Conservation (phyloP, 2,888 invertebrate species). For the Eristalinus sepulchralis region DNA sequence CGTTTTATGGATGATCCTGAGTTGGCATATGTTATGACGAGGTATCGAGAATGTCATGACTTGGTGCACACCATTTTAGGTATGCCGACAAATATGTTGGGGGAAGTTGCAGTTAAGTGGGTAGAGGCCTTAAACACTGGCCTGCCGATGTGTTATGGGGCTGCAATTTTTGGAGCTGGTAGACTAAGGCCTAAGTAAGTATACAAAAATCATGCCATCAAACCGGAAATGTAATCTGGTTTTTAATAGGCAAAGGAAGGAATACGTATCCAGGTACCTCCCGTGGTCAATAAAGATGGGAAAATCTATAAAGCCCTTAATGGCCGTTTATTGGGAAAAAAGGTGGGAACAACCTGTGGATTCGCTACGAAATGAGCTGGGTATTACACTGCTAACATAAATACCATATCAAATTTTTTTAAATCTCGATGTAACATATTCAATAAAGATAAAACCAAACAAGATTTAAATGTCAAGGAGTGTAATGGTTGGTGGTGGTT, state of each 20-base stretch:
- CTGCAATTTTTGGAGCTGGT: conserved; percentile 95
- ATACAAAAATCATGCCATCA: conserved; percentile 20
- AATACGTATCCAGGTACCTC: conserved; percentile 89
- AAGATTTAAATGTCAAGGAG: too few species aligned
- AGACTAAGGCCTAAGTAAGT: conserved; percentile 88
- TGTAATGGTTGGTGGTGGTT: too few species aligned
- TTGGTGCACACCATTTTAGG: conserved; percentile 93
- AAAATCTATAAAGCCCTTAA: conserved; percentile 87
- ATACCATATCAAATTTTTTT: background rate
- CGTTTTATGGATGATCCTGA: conserved; percentile 94
- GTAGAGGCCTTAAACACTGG: conserved; percentile 97
- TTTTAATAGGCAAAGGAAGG: conserved; percentile 84
- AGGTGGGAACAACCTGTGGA: conserved; percentile 94
- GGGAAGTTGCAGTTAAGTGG: conserved; percentile 98
- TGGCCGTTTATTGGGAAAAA: conserved; percentile 95
- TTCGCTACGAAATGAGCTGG: conserved; percentile 91
- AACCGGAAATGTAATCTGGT: conserved; percentile 4
- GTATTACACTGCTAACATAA: conserved; percentile 84
- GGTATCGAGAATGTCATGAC: conserved; percentile 98
- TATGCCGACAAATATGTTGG: conserved; percentile 97
- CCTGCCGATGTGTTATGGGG: conserved; percentile 97
- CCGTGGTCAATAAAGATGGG: conserved; percentile 94
- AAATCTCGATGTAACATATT: too few species aligned
- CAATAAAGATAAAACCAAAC: too few species aligned
- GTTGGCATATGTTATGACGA: conserved; percentile 97